Base-by-base conservation (phyloP, 2,113 vertebrate genomes). In the Lates calcarifer region DNA sequence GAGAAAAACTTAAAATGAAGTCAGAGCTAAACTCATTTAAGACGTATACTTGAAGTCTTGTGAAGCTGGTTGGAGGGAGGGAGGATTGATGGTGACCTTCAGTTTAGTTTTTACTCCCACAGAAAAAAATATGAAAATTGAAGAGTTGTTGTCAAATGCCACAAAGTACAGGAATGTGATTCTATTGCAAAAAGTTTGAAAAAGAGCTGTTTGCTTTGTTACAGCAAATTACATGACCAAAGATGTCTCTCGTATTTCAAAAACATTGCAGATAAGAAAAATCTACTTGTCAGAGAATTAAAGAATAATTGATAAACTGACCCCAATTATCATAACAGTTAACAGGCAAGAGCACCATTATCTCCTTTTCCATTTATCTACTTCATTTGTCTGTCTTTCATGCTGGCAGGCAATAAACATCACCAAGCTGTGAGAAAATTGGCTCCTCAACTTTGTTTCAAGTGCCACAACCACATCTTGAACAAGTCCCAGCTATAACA, bases 1-100 rank as follows among this genome's bases (percentile, higher is more conserved):
- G 67, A 63, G 77, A 55, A 79, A 63, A 86, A 76, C 65, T 67
- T 53, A 1, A 51, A 66, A 72, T 66, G 18, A 67, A 81, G 56
- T 87, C 24, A 43, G 58, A 26, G 47, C 9, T 51, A 18, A 55
- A 69, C 28, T 63, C 0, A 5, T 74, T 62, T 31, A 28, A 68
- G 26, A 47, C 6, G 22, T 33, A 58, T 57, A 63, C 74, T 85
- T 71, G 74, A 55, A 47, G 63, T 78, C 14, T 24, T 74, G 47
- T 64, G 6, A 56, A 65, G 37, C 31, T 47, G 29, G 14, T 45
- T 31, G 43, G 17, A 35, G 22, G 6, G 17, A 13, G 18, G 1
- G 13, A 65, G 14, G 24, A 37, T 39, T 70, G n/a, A 62, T 77
- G 18, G 2, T 6, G 28, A 10, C 26, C 22, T 74, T 53, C 29